Evolutionary conservation across 2,888 invertebrate genomes (phyloP).

Genomic region (Deroplatys truncata): DNA sequence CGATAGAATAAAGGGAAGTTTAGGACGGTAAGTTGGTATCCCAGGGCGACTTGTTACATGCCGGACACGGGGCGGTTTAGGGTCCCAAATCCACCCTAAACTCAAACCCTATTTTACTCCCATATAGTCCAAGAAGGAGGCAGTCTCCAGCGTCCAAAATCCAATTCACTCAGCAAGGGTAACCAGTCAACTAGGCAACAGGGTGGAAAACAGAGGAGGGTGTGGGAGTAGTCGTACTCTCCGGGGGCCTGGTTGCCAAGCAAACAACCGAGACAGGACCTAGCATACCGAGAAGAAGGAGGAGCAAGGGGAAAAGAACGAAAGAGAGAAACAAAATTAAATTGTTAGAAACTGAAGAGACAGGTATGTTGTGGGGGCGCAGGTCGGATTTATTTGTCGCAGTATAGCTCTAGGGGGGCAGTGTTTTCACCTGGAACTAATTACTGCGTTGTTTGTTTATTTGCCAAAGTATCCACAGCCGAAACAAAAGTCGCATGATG

Average conservation of each 20-base stretch:
- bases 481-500: neutral
- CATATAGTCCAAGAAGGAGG: neutral
- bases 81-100: conserved; percentile 4
- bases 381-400: neutral
- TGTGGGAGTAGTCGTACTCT: neutral
- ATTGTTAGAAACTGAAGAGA: neutral
- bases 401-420: neutral
- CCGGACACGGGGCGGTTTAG: neutral
- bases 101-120: neutral
- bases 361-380: neutral
- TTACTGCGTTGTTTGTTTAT: neutral
- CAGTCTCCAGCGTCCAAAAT: neutral
- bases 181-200: neutral
- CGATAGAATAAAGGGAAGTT: neutral
- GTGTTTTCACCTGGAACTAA: neutral
- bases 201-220: neutral
- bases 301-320: neutral
- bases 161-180: neutral
- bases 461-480: neutral
- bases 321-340: neutral
- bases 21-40: neutral
- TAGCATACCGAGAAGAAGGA: neutral
- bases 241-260: neutral
- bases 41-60: neutral
- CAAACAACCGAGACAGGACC: neutral